Percentiles rank a stretch among this genome's conserved stretches.
phyloP scores from a whole-genome alignment of 2,797 vertebrate species.

The Gymnoscopelus microlampas region DNA sequence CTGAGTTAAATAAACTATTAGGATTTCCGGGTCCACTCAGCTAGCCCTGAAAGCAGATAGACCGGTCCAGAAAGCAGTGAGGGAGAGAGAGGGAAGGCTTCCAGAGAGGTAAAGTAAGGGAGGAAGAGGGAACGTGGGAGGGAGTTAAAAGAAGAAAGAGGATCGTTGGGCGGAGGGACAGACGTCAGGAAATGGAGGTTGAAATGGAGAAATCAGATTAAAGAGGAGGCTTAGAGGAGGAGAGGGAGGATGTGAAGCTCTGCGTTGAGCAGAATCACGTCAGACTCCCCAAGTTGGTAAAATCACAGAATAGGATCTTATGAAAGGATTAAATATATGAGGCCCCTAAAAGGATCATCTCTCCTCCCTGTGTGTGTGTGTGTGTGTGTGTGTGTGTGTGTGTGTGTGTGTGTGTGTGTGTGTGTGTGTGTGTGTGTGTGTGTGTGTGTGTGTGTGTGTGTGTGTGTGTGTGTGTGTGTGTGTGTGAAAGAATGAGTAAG shows the following conservation, averaged over 20 bases:
- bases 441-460: background rate
- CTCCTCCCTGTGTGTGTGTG: background rate
- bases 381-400: too few relatives aligned
- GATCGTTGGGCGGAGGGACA: background rate
- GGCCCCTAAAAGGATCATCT: background rate
- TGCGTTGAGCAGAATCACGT: background rate
- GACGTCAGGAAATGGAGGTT: background rate
- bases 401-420: too few relatives aligned
- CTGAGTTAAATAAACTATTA: too few relatives aligned
- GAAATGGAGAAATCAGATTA: background rate
- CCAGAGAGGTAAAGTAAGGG: conserved; percentile 2
- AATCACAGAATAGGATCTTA: background rate
- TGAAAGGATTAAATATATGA: background rate
- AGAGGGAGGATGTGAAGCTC: background rate
- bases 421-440: too few relatives aligned
- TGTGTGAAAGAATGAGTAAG: too few relatives aligned
- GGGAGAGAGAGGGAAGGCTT: background rate
- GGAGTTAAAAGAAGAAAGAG: background rate
- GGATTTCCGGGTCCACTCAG: background rate
- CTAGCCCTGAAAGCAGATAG: background rate
- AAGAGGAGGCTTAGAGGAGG: background rate
- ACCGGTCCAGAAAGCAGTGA: background rate
- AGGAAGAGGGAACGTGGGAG: background rate
- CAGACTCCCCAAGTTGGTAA: background rate
- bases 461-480: too few relatives aligned